Percentiles rank a stretch among this genome's conserved stretches.
Conservation (phyloP, 2,888 invertebrate species). For the Zootermopsis nevadensis region DNA sequence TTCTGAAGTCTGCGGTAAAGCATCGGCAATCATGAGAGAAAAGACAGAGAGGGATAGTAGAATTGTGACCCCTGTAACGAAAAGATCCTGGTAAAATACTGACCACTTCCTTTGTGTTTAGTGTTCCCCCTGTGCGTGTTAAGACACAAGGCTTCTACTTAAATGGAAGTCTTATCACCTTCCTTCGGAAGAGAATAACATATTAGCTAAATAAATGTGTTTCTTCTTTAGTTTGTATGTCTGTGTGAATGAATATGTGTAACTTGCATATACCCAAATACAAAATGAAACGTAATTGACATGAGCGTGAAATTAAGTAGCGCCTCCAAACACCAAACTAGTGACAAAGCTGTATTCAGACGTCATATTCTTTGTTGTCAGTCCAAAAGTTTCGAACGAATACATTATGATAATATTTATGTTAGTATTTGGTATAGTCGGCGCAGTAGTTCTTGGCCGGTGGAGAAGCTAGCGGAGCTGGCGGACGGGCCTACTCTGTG, state of each 20-base stretch:
- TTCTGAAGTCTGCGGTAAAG: conserved; percentile 69
- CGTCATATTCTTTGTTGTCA: background rate
- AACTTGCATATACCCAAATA: conserved; percentile 27
- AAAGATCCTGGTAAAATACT: conserved; percentile 51
- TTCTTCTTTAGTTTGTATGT: conserved; percentile 19
- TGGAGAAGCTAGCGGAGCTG: too few species aligned
- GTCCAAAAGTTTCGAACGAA: too few species aligned
- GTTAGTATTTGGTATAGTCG: too few species aligned
- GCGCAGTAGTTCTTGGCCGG: too few species aligned
- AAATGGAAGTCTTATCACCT: conserved; percentile 40
- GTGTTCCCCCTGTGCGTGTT: conserved; percentile 46
- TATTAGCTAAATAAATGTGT: conserved; percentile 7
- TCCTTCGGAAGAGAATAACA: conserved; percentile 38
- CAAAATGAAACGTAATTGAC: conserved; percentile 32
- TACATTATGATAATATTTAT: too few species aligned
- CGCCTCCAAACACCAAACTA: conserved; percentile 20
- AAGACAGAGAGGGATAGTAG: conserved; percentile 68
- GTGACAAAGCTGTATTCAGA: conserved; percentile 30
- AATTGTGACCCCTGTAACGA: conserved; percentile 64
- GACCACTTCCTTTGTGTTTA: conserved; percentile 43
- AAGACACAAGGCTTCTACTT: conserved; percentile 35
- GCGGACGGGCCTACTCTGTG: too few species aligned
- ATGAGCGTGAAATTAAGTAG: conserved; percentile 35
- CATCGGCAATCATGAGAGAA: conserved; percentile 67
- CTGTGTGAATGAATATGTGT: conserved; percentile 1